Evolutionary conservation across 2,113 vertebrate species (phyloP).

Genomic region (Tetrao urogallus): DNA sequence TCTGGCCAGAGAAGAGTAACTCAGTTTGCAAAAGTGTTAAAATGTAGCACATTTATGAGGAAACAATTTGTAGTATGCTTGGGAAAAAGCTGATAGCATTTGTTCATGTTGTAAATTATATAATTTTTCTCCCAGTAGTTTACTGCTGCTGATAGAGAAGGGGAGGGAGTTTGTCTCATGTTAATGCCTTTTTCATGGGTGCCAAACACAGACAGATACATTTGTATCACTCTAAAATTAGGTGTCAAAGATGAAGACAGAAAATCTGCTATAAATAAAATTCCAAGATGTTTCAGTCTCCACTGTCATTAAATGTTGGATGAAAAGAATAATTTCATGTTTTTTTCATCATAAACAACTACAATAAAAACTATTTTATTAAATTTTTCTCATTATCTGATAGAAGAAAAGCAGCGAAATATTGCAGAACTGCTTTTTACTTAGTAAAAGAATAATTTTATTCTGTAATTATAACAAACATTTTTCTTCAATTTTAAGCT

Average conservation of each 20-base stretch:
- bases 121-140: not conserved
- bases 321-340: not conserved
- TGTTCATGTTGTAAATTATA: slow-evolving; percentile 26
- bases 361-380: not conserved
- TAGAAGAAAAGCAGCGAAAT: not conserved
- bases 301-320: not conserved
- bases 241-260: not conserved
- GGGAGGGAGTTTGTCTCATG: not conserved
- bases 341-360: not conserved
- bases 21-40: slow-evolving; percentile 39
- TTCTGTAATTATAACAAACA: not conserved
- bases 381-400: not conserved
- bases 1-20: slow-evolving; percentile 25
- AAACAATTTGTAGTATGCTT: slow-evolving; percentile 8
- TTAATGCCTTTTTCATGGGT: not conserved
- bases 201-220: not conserved
- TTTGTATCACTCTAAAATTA: not conserved
- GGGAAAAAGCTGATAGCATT: slow-evolving; percentile 17
- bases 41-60: not conserved
- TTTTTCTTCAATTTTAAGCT: not conserved
- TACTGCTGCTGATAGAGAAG: not conserved
- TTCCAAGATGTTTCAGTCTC: not conserved
- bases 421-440: not conserved
- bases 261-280: slow-evolving; percentile 27
- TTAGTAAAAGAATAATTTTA: not conserved